phyloP scores from a whole-genome alignment of 1,140 invertebrate genomes.

The Megathymus violae region DNA sequence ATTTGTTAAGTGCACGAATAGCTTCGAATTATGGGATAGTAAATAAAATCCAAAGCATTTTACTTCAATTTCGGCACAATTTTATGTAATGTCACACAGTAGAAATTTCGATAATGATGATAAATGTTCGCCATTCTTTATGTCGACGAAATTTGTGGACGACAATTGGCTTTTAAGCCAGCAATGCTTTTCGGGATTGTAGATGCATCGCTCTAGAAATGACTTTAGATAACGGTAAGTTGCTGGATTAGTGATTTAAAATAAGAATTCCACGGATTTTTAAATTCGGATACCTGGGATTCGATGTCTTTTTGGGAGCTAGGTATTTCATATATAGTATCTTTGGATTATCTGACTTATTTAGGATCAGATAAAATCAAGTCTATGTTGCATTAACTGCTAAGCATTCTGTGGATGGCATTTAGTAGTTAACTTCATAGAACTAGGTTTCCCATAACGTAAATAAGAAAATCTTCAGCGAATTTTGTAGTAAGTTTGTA shows the following conservation, averaged over 20 bases:
- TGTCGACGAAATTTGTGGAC: constrained; percentile 28
- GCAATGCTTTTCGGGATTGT: constrained; percentile 31
- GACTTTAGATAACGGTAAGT: constrained; percentile 24
- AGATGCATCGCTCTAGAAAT: constrained; percentile 21
- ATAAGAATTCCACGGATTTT: constrained; percentile 2
- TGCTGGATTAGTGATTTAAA: constrained; percentile 14
- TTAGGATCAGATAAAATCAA: too few species aligned
- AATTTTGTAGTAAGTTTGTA: too few species aligned
- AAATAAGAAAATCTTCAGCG: too few species aligned
- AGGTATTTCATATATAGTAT: too few species aligned
- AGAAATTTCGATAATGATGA: constrained; percentile 30
- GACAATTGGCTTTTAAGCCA: constrained; percentile 33
- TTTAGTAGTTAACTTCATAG: too few species aligned
- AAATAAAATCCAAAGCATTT: background rate
- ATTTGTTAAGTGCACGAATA: background rate
- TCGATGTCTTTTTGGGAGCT: too few species aligned
- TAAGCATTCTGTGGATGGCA: too few species aligned
- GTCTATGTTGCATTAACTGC: too few species aligned
- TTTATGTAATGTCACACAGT: constrained; percentile 18
- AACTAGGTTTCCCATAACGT: too few species aligned
- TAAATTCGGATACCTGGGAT: constrained; percentile 3
- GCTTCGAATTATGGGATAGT: background rate
- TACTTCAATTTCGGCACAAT: constrained; percentile 13
- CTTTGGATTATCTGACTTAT: too few species aligned
- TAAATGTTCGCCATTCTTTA: constrained; percentile 27